phyloP scores from a whole-genome alignment of 2,113 vertebrate species.

The Condylura cristata region DNA sequence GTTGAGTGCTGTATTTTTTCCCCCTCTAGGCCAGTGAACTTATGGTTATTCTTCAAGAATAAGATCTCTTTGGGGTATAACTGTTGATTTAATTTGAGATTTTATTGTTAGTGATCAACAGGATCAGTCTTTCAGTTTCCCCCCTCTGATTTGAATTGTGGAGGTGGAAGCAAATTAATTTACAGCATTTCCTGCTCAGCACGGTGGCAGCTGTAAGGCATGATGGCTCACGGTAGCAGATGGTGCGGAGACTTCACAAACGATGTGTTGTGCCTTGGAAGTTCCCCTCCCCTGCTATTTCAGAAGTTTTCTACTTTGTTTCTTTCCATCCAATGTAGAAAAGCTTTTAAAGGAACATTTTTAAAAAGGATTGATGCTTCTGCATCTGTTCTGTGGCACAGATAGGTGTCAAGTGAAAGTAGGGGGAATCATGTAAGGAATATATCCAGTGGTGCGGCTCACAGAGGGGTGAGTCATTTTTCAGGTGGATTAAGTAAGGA shows the following conservation, averaged over 20 bases:
- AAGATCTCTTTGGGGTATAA: neutral
- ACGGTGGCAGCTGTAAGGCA: neutral
- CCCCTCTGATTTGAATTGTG: neutral
- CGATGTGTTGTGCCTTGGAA: neutral
- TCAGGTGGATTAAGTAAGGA: neutral
- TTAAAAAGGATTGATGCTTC: neutral
- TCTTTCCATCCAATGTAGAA: neutral
- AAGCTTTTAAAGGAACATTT: neutral
- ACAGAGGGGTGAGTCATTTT: neutral
- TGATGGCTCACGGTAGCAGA: neutral
- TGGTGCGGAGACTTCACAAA: neutral
- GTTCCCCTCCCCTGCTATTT: neutral
- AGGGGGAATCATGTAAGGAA: neutral
- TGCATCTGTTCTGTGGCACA: neutral
- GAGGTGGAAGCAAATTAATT: neutral
- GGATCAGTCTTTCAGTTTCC: neutral
- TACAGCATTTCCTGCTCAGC: neutral
- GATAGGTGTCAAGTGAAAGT: neutral
- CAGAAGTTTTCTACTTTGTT: neutral
- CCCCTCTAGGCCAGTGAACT: neutral
- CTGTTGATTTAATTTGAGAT: neutral
- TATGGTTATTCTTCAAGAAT: neutral
- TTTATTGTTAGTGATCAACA: conserved; percentile 13
- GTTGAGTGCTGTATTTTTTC: neutral
- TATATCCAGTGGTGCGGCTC: neutral